A percentile compares a stretch with the other conserved stretches of the same genome.
These are phyloP conservation scores for Apaloderma vittatum DNA, from an alignment of 2,113 vertebrate genomes.

Conservation along the genomic window DNA sequence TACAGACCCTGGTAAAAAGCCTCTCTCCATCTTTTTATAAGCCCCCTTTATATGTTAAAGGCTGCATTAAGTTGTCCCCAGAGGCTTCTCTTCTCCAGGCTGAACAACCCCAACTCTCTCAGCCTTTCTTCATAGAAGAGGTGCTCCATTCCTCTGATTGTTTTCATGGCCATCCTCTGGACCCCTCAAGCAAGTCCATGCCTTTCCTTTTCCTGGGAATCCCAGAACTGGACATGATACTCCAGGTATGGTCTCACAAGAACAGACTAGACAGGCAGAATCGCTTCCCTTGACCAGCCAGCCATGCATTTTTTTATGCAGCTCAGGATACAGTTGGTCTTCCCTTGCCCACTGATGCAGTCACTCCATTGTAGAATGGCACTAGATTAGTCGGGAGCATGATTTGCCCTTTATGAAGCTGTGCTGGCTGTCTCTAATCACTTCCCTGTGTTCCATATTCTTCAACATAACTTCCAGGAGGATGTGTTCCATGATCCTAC, in stretches of 20 bases:
- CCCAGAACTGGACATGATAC: neutral
- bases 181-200: neutral
- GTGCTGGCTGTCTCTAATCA: neutral
- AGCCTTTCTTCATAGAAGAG: neutral
- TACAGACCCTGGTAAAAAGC: neutral
- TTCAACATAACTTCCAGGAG: neutral
- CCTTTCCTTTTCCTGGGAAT: neutral
- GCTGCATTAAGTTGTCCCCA: neutral
- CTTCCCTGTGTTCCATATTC: neutral
- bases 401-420: neutral
- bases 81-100: neutral
- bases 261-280: neutral
- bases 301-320: no score
- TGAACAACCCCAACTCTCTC: neutral
- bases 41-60: neutral
- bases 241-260: neutral
- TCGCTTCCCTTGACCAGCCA: neutral
- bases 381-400: neutral
- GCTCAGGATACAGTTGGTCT: neutral
- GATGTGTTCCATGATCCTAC: neutral
- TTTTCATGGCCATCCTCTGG: neutral
- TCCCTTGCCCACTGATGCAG: neutral
- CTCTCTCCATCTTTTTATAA: neutral
- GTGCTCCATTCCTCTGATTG: neutral
- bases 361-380: neutral